phyloP scores from a whole-genome alignment of 2,113 vertebrate species.

The Cyanoliseus patagonus region DNA sequence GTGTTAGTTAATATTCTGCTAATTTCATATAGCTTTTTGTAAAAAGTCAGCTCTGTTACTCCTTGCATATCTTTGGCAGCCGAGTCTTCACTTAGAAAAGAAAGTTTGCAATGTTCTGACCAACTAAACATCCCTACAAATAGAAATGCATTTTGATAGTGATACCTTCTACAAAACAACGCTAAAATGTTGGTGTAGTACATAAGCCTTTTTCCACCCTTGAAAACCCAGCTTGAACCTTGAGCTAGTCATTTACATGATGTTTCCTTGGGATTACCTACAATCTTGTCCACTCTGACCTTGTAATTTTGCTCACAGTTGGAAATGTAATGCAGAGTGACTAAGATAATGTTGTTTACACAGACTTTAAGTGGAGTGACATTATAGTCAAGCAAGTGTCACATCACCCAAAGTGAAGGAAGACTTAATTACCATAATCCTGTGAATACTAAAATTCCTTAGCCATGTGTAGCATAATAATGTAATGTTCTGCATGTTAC shows the following conservation, averaged over 20 bases:
- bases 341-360: constrained; percentile 89
- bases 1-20: constrained; percentile 22
- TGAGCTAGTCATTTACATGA: constrained; percentile 73
- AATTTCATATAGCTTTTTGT: not conserved
- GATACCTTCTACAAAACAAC: not conserved
- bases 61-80: not conserved
- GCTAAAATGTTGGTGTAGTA: constrained; percentile 31
- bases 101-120: not conserved
- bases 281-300: constrained; percentile 80
- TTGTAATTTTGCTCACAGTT: constrained; percentile 83
- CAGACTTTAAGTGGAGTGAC: constrained; percentile 87
- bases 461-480: constrained; percentile 82
- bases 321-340: constrained; percentile 81
- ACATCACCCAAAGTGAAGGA: constrained; percentile 82
- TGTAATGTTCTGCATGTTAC: constrained; percentile 69
- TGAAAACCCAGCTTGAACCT: constrained; percentile 67
- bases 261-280: constrained; percentile 77
- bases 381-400: constrained; percentile 86
- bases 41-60: not conserved
- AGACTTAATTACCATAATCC: constrained; percentile 86
- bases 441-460: constrained; percentile 81
- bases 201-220: constrained; percentile 62
- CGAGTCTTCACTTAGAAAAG: not conserved
- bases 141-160: not conserved
- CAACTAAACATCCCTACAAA: not conserved